phyloP scores from a whole-genome alignment of 2,797 vertebrate species.

The Euphonia xanthogaster region DNA sequence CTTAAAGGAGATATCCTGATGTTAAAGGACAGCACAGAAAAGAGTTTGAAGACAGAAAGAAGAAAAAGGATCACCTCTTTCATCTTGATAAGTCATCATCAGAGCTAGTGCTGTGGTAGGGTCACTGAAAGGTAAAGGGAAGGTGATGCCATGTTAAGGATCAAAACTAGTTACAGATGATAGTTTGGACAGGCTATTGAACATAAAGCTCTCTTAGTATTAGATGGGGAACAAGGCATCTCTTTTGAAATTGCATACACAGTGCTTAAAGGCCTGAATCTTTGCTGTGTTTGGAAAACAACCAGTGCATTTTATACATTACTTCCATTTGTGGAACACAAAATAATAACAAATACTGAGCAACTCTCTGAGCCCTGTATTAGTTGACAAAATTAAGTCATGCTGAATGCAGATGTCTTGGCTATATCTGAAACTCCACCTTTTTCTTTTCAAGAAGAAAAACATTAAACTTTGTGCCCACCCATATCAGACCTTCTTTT shows the following conservation, averaged over 20 bases:
- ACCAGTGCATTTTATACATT: not conserved
- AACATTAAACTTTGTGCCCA: slow-evolving; percentile 1
- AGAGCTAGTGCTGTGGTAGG: not conserved
- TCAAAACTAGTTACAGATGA: not conserved
- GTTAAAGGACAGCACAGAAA: not conserved
- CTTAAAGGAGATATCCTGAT: not conserved
- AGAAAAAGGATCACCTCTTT: not conserved
- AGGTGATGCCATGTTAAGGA: not conserved
- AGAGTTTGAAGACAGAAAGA: not conserved
- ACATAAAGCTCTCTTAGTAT: not conserved
- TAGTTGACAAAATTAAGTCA: not conserved
- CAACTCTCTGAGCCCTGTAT: not conserved
- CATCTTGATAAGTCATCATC: not conserved
- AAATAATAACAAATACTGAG: not conserved
- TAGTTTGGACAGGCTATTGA: not conserved
- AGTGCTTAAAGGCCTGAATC: not conserved
- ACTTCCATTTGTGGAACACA: slow-evolving; percentile 32
- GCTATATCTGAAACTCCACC: not conserved
- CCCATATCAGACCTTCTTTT: not conserved
- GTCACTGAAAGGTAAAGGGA: slow-evolving; percentile 9
- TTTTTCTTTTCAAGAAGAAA: slow-evolving; percentile 3
- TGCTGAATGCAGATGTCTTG: slow-evolving; percentile 26
- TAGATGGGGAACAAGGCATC: not conserved
- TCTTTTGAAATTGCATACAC: not conserved
- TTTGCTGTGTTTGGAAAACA: slow-evolving; percentile 26